Percentiles rank a stretch among this genome's conserved stretches.
phyloP scores from a whole-genome alignment of 30 jellyfish, hydroid and myxozoan species.

The Aurelia sp. region DNA sequence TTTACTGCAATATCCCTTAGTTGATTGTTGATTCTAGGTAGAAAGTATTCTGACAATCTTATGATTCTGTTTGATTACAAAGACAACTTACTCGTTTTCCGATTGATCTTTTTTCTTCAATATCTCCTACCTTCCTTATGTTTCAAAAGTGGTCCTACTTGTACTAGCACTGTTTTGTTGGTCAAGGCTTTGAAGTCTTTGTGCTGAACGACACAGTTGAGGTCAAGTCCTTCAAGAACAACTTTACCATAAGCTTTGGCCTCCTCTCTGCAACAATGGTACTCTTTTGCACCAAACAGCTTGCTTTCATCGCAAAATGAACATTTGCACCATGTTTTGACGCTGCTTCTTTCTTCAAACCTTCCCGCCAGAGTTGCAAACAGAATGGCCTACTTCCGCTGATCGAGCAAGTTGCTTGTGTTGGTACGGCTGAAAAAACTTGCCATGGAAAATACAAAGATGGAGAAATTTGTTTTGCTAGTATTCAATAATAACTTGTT shows the following conservation, averaged over 20 bases:
- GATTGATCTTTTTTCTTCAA: conserved; percentile 7
- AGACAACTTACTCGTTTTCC: conserved; percentile 21
- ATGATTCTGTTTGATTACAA: neutral
- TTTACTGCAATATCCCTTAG: too few species aligned
- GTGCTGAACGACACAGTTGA: conserved; percentile 10
- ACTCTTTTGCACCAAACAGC: conserved; percentile 15
- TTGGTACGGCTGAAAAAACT: conserved; percentile 18
- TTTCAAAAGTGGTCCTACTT: conserved; percentile 8
- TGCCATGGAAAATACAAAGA: too few species aligned
- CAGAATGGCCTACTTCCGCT: neutral
- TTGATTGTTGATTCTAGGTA: too few species aligned
- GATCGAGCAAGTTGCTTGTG: conserved; percentile 5
- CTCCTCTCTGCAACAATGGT: conserved; percentile 14
- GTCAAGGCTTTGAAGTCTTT: conserved; percentile 16
- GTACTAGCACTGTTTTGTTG: neutral
- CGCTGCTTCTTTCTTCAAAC: neutral
- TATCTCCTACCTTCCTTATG: conserved; percentile 7
- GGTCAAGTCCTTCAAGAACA: conserved; percentile 7
- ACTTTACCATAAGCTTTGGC: conserved; percentile 27
- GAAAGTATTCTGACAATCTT: too few species aligned
- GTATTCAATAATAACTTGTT: too few species aligned
- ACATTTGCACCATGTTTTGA: conserved; percentile 8
- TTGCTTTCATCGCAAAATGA: neutral
- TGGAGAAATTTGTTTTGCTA: too few species aligned
- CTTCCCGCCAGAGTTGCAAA: neutral